Evolutionary conservation across 2,888 invertebrate genomes (phyloP), one percentile per base, ranked within the genome.

Genomic region (Harpagoxenus sublaevis): DNA sequence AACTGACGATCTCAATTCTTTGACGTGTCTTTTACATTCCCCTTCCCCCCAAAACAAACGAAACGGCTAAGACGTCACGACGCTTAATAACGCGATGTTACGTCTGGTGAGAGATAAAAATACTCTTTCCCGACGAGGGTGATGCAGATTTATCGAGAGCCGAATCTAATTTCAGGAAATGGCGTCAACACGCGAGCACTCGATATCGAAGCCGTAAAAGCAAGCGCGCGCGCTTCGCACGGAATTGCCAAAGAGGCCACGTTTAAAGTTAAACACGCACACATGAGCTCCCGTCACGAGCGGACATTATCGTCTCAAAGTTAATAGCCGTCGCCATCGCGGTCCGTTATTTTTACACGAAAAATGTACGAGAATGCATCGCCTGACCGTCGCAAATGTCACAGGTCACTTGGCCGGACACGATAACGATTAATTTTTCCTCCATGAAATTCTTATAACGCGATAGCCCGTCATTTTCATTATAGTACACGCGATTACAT

Each of bases 341-440:
- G 42, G 28, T 12, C 15, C 42, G 78, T 88, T 89, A 89, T 89
- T 89, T 89, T 88, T 89, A 86, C 73, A 60, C 88, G 86, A 68
- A 65, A 68, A 86, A 70, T 82, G 45, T 82, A 68, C 63, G 45
- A 57, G 85, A 77, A 70, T 85, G 71, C 74, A 66, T 82, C 28
- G 82, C 42, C 68, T 85, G 89, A 88, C 89, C 79, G 53, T n/a
- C 63, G 79, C 65, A 86, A 89, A 89, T 89, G 89, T 89, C 89
- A 88, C 68, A 77, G 88, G 89, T 88, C 85, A 79, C 35, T 28
- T 5, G 39, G 53, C n/a, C 6, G 55, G 53, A 53, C 63, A 48
- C 73, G 57, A 53, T 31, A 28, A 39, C 45, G 28, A 35, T 75
- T 68, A 74, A 78, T 87, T 85, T 65, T 71, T 81, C 79, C 48